Evolutionary conservation across 2,888 invertebrate species (phyloP).

Genomic region (Lysandra bellargus): DNA sequence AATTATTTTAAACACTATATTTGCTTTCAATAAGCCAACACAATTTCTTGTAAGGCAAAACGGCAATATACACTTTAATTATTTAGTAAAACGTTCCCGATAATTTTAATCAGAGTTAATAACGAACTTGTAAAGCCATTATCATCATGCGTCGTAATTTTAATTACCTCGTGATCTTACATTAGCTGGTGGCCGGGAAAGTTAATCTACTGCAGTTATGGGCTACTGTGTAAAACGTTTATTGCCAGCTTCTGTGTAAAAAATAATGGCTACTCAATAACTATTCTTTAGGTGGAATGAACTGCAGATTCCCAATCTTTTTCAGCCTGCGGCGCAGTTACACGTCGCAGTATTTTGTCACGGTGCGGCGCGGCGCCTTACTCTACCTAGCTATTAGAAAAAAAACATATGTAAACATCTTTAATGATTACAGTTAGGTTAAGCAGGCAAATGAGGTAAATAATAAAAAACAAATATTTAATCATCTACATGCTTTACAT

Average conservation of each 20-base stretch:
- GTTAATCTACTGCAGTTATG: slow-evolving; percentile 43
- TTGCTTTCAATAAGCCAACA: background rate
- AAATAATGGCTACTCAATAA: background rate
- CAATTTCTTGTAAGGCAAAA: background rate
- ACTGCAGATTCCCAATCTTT: too few relatives aligned
- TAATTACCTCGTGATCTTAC: slow-evolving; percentile 49
- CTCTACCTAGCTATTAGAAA: too few relatives aligned
- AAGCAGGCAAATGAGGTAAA: too few relatives aligned
- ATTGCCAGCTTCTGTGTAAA: background rate
- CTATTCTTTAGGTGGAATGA: background rate
- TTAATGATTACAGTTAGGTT: too few relatives aligned
- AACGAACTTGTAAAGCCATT: slow-evolving; percentile 45
- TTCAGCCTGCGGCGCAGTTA: too few relatives aligned
- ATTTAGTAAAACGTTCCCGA: slow-evolving; percentile 15
- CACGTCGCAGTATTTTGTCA: too few relatives aligned
- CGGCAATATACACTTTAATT: slow-evolving; percentile 47
- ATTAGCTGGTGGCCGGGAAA: slow-evolving; percentile 46
- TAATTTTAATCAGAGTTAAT: slow-evolving; percentile 31
- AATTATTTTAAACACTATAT: background rate
- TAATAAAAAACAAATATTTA: too few relatives aligned
- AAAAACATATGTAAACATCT: too few relatives aligned
- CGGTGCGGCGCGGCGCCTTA: too few relatives aligned
- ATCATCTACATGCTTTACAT: too few relatives aligned
- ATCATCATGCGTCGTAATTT: slow-evolving; percentile 49
- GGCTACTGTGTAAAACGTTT: slow-evolving; percentile 41